phyloP scores from a whole-genome alignment of 1,140 invertebrate genomes.

The Elymnias hypermnestra region DNA sequence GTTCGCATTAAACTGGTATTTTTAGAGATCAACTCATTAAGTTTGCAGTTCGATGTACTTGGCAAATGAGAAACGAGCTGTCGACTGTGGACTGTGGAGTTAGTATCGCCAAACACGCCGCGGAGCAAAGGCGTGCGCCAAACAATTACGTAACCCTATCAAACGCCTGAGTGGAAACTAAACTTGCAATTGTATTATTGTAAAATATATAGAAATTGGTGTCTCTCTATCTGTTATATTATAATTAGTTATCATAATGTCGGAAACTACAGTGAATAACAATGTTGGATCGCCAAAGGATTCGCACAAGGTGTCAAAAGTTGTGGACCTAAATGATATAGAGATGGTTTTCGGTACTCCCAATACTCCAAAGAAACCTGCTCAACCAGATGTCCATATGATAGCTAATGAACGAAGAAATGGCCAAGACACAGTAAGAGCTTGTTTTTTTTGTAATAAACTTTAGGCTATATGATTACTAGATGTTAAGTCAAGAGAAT shows the following conservation, averaged over 20 bases:
- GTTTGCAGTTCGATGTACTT: slow-evolving; percentile 8
- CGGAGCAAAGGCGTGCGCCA: slow-evolving; percentile 7
- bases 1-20: slow-evolving; percentile 21
- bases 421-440: slow-evolving; percentile 28
- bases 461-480: no score
- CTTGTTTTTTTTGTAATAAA: background rate
- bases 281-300: slow-evolving; percentile 24
- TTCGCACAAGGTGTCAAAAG: slow-evolving; percentile 15
- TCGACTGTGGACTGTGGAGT: background rate
- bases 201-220: background rate
- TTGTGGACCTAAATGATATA: slow-evolving; percentile 36
- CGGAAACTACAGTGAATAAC: slow-evolving; percentile 7
- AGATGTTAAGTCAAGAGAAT: no score
- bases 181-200: background rate
- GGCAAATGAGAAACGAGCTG: background rate
- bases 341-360: slow-evolving; percentile 56
- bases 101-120: slow-evolving; percentile 11
- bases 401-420: slow-evolving; percentile 35
- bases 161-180: background rate
- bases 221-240: no score
- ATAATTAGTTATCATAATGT: no score
- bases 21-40: slow-evolving; percentile 36
- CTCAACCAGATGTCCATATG: slow-evolving; percentile 29
- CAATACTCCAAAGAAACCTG: slow-evolving; percentile 17
- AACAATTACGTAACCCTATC: background rate